A percentile compares a stretch with the other conserved stretches of the same genome.
phyloP scores from a whole-genome alignment of 2,797 vertebrate species.

The Xenentodon cancila region DNA sequence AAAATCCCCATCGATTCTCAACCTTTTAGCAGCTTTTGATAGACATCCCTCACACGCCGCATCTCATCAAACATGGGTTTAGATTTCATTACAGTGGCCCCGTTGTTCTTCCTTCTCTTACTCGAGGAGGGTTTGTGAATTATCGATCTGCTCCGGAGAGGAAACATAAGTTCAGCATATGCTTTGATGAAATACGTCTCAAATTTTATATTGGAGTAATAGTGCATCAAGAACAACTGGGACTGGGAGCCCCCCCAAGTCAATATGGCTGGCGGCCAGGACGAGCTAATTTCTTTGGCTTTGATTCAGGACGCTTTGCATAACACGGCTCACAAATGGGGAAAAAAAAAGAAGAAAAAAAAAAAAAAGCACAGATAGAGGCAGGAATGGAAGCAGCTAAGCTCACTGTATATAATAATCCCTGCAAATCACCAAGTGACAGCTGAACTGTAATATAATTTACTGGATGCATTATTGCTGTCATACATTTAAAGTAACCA shows the following conservation, averaged over 20 bases:
- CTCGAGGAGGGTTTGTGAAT: constrained; percentile 49
- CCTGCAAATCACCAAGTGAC: constrained; percentile 10
- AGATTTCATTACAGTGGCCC: constrained; percentile 51
- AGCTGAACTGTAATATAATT: background rate
- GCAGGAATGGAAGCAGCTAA: constrained; percentile 13
- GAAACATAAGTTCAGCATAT: constrained; percentile 25
- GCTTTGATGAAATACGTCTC: constrained; percentile 53
- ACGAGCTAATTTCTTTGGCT: constrained; percentile 71
- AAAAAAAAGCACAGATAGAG: constrained; percentile 14
- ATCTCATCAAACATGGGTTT: constrained; percentile 43
- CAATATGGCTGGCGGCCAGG: constrained; percentile 71
- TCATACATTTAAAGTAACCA: constrained; percentile 19
- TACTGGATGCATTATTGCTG: background rate
- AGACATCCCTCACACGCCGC: constrained; percentile 47
- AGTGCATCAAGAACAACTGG: constrained; percentile 67
- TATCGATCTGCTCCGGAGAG: constrained; percentile 51
- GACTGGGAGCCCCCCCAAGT: constrained; percentile 46
- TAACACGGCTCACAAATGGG: constrained; percentile 21
- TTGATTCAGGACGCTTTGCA: constrained; percentile 64
- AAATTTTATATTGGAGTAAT: constrained; percentile 53
- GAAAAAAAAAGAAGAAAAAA: constrained; percentile 7
- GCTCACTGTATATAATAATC: constrained; percentile 25
- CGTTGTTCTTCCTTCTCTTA: constrained; percentile 26
- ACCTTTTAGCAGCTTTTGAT: constrained; percentile 64
- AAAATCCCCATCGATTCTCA: constrained; percentile 65